A percentile compares a stretch with the other conserved stretches of the same genome.
These are phyloP conservation scores for Haliaeetus leucogaster DNA, from an alignment of 2,113 vertebrate genomes.

Conservation along the genomic window DNA sequence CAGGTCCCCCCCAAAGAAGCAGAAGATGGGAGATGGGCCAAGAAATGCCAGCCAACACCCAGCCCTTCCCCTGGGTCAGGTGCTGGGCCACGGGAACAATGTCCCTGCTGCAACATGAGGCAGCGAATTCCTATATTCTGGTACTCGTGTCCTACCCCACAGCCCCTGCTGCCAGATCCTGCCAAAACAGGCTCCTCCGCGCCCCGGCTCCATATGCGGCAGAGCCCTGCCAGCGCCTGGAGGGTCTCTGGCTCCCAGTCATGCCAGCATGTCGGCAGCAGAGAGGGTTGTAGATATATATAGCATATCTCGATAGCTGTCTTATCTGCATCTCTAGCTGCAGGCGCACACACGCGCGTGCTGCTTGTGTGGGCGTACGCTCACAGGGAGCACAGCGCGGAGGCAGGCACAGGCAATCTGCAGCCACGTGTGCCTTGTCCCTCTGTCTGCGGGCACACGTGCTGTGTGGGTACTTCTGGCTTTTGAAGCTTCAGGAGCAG, in stretches of 20 bases:
- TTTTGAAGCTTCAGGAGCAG: neutral
- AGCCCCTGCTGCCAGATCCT: neutral
- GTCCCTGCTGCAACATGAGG: neutral
- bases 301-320: neutral
- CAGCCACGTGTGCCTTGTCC: neutral
- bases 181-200: neutral
- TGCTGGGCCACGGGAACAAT: neutral
- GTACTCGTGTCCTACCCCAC: neutral
- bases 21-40: neutral
- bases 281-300: neutral
- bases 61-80: neutral
- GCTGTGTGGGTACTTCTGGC: rapidly evolving
- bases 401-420: neutral
- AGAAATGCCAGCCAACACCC: neutral
- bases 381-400: rapidly evolving
- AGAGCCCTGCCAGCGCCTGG: neutral
- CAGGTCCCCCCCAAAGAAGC: neutral
- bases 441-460: rapidly evolving
- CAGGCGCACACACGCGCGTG: neutral
- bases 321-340: neutral
- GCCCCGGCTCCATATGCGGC: rapidly evolving
- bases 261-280: neutral
- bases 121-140: neutral
- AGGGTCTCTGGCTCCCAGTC: neutral
- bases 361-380: neutral